Base-by-base conservation (phyloP, 2,113 vertebrate species). In the Dermatemys mawii region DNA sequence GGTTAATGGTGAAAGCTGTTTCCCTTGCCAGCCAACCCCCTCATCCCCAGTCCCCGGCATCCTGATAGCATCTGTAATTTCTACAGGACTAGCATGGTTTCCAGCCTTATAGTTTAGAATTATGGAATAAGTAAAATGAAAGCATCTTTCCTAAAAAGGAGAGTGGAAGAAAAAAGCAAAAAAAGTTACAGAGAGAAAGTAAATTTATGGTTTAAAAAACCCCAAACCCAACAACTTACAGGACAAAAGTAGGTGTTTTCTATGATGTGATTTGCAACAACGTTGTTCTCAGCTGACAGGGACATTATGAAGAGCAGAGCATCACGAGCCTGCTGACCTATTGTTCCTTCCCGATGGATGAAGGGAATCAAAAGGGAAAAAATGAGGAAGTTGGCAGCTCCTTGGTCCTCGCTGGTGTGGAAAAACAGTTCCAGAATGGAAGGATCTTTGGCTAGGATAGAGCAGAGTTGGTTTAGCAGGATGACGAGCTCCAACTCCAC, bases 211-310 rank as follows among this genome's bases (percentile, higher is more conserved):
- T 1, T 54, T 35, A 88, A 75, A 49, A 88, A 26, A 60, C 46
- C 46, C 46, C 7, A 75, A 41, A 86, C 53, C 54, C 54, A 55
- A 53, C 51, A 84, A 97, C 99, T 99, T 95, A 99, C 99, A 93
- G 99, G 99, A 96, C 99, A 99, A 97, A 99, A 99, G 96, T 98
- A 99, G 89, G 99, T 99, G 93, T 99, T 99, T 95, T 99, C 99
- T 63, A 98, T 98, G 4, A 99, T 98, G 97, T 99, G 99, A 51
- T 96, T 98, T 94, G 99, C 99, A 96, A 99, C 99, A 53, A 99
- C 95, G 4, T 73, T 98, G 96, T 99, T 99, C 98, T 99, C 99
- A 1, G 99, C 99, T 11, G 99, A 99, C n/a, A 99, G 95, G 10
- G 99, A 98, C 99, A 99, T 99, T 83, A 99, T 99, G 94, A 99